Base-by-base conservation (phyloP, 2,888 invertebrate genomes). In the Drosophila buzzatii region DNA sequence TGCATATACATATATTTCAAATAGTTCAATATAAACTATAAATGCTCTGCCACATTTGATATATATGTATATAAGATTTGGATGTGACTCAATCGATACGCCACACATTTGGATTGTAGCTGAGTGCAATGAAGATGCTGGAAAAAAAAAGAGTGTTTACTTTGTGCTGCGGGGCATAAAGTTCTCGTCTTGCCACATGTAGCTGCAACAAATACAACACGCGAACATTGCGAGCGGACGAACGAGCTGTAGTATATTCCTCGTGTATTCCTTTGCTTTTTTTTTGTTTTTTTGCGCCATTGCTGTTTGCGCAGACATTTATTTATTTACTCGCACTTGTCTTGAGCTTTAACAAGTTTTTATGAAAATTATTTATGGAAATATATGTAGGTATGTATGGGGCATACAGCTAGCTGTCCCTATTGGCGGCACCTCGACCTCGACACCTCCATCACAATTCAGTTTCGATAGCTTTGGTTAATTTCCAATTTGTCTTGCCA, bases 311-410 rank as follows among this genome's bases (percentile, higher is more conserved):
- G 44, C 41, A 76, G 63, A 53, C 61, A 79, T 69, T 75, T 84
- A 82, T 79, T 82, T 81, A 82, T 81, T 74, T 86, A 84, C 71
- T 73, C 75, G 83, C 37, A 31, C 39, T 70, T 74, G 70, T 74
- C 79, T 76, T 62, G 70, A 70, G 72, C 68, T 76, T 84, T 73
- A 79, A 78, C 81, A 81, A 87, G 87, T 79, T 84, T 86, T 83
- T 81, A 70, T 79, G 72, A 62, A 86, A 84, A 70, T 86, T 70
- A 86, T 84, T 81, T 84, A 86, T 79, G 71, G 64, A 79, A 81
- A 82, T 70, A 47, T 61, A 14, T 45, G 39, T n/a, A n/a, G 16
- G 9, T 9, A 9, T 39, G n/a, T 18, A n/a, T 27, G n/a, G n/a
- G n/a, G n/a, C n/a, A n/a, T n/a, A n/a, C 49, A 35, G 35, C 44